A percentile compares a stretch with the other conserved stretches of the same genome.
Evolutionary conservation across 2,888 invertebrate species (phyloP).

Genomic region (Empis stercorea): DNA sequence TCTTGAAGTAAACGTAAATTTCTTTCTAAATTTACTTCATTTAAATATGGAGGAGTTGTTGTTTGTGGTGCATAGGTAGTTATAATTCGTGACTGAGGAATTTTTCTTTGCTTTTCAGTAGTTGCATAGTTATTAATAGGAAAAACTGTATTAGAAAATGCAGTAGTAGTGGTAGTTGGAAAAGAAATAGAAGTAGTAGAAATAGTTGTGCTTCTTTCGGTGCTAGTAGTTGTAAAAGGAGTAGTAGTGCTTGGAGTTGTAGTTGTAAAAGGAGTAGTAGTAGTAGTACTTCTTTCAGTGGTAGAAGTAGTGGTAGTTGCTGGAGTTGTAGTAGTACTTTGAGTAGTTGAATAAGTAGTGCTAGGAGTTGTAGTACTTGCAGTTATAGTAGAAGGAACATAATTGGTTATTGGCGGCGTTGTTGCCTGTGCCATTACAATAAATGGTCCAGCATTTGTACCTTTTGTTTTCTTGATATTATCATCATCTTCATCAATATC

Average conservation of each 20-base stretch:
- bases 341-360: constrained; percentile 5
- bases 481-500: constrained; percentile 8
- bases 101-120: constrained; percentile 9
- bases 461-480: constrained; percentile 5
- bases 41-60: background rate
- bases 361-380: background rate
- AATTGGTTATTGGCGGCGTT: background rate
- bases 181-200: constrained; percentile 11
- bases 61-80: background rate
- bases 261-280: constrained; percentile 3
- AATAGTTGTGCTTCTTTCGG: constrained; percentile 8
- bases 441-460: constrained; percentile 6
- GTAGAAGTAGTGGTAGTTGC: constrained; percentile 1
- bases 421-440: constrained; percentile 7
- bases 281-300: background rate
- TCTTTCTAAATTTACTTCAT: constrained; percentile 6
- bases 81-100: constrained; percentile 1
- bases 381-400: background rate
- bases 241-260: constrained; percentile 2
- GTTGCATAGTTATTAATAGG: background rate
- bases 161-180: constrained; percentile 6
- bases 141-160: constrained; percentile 6
- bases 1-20: constrained; percentile 13
- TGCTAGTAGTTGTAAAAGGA: constrained; percentile 7
- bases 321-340: constrained; percentile 5